Conservation (phyloP, 2,113 vertebrate genomes). For the Laterallus jamaicensis region DNA sequence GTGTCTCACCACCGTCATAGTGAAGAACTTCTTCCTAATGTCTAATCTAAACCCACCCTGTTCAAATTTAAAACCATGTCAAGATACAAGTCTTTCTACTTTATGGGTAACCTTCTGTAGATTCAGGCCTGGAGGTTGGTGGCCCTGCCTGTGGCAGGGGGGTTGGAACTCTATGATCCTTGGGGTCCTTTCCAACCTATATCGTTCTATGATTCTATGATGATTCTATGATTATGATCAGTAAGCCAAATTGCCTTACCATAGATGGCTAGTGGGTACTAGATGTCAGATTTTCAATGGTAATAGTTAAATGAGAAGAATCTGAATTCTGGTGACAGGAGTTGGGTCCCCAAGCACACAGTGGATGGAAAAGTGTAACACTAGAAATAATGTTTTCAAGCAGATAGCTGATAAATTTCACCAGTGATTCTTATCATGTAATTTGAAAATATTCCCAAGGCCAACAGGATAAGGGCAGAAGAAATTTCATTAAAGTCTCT, state of each 20-base stretch:
- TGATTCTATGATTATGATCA: not conserved
- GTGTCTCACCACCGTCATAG: no score
- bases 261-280: not conserved
- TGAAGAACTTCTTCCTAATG: no score
- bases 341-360: rapidly evolving
- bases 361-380: not conserved
- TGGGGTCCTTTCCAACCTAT: no score
- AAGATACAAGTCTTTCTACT: not conserved
- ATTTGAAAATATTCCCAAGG: not conserved
- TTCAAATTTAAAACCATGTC: no score
- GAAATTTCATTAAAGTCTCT: not conserved
- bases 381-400: not conserved
- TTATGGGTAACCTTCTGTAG: not conserved
- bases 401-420: not conserved
- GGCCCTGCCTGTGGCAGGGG: no score
- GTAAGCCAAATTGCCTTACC: not conserved
- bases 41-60: no score
- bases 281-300: not conserved
- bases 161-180: no score
- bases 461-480: not conserved
- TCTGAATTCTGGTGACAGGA: not conserved
- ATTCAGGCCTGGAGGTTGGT: no score
- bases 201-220: no score
- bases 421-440: not conserved
- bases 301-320: not conserved